Evolutionary conservation across 2,113 vertebrate genomes (phyloP), one percentile per base, ranked within the genome.

Genomic region (Sinosuthora webbiana): DNA sequence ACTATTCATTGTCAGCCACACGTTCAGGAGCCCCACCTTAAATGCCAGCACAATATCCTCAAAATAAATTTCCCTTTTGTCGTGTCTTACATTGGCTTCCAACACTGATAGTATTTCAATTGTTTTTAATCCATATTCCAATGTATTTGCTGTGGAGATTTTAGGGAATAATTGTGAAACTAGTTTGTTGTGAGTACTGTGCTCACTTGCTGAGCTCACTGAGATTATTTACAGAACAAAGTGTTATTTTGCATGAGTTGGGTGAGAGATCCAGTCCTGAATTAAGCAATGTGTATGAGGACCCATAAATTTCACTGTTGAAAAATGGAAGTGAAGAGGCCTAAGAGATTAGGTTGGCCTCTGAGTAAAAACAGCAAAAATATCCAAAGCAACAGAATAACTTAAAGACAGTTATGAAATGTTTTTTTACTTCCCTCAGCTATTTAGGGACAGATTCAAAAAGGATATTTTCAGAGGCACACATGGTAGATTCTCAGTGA

Each of bases 391-490:
- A 92, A 71, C 5, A 1, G 49, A 83, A 71, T 56, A 86, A 68
- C 47, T 89, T 86, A 37, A 74, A 96, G 73, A 28, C 44, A 78
- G 81, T 90, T 80, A 69, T 42, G 67, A 63, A 27, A 24, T 82
- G 49, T 65, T 87, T 83, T 76, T 76, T 79, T 42, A 83, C 75
- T 94, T 95, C 71, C 65, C 73, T 91, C 65, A 75, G 86, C 83
- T 90, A 78, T 75, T 96, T 84, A 94, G 62, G 65, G 81, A 91
- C 41, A 76, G 83, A 95, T 64, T 76, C 56, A 84, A 75, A 90
- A 39, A 52, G 21, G 89, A 77, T 88, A 75, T 94, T 96, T 95
- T 84, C 87, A 94, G 91, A 96, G 76, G 69, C 81, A 81, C 77
- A 89, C 81, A 57, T 75, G 73, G 64, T 55, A 94, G 65, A 68